A percentile compares a stretch with the other conserved stretches of the same genome.
Conservation (phyloP, 2,888 invertebrate genomes). For the Halictus quadricinctus region DNA sequence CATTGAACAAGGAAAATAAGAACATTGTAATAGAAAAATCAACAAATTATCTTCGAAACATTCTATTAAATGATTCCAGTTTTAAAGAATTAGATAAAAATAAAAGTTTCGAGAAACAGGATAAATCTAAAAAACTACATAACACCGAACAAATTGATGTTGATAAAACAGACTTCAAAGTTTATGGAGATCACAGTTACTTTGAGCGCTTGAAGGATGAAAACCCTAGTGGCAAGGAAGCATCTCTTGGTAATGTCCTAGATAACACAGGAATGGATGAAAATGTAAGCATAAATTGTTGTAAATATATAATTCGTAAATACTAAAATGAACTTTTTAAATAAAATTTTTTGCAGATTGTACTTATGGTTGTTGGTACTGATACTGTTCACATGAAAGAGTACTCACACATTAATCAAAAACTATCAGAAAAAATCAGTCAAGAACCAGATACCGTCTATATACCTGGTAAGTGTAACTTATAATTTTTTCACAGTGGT, state of each 20-base stretch:
- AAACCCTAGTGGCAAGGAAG: conserved; percentile 58
- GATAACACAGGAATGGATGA: conserved; percentile 72
- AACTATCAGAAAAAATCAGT: conserved; percentile 64
- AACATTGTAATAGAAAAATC: conserved; percentile 75
- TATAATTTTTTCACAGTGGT: not conserved
- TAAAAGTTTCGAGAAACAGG: conserved; percentile 67
- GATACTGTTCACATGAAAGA: conserved; percentile 79
- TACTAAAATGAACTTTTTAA: conserved; percentile 25
- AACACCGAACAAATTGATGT: conserved; percentile 59
- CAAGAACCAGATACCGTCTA: conserved; percentile 55
- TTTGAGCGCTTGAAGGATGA: conserved; percentile 74
- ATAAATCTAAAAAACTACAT: conserved; percentile 55
- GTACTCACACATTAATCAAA: conserved; percentile 71
- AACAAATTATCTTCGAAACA: conserved; percentile 77
- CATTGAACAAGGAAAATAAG: conserved; percentile 79
- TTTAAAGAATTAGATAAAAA: conserved; percentile 75
- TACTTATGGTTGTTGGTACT: conserved; percentile 79
- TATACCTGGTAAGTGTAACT: conserved; percentile 60
- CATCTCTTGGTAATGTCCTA: conserved; percentile 60
- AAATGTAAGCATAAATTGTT: conserved; percentile 72
- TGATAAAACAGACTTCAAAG: conserved; percentile 68
- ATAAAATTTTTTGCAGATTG: conserved; percentile 78
- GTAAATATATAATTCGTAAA: conserved; percentile 1
- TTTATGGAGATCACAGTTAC: conserved; percentile 79
- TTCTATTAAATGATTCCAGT: conserved; percentile 76